phyloP scores from a whole-genome alignment of 2,797 vertebrate species.

The Poeciliopsis turneri region DNA sequence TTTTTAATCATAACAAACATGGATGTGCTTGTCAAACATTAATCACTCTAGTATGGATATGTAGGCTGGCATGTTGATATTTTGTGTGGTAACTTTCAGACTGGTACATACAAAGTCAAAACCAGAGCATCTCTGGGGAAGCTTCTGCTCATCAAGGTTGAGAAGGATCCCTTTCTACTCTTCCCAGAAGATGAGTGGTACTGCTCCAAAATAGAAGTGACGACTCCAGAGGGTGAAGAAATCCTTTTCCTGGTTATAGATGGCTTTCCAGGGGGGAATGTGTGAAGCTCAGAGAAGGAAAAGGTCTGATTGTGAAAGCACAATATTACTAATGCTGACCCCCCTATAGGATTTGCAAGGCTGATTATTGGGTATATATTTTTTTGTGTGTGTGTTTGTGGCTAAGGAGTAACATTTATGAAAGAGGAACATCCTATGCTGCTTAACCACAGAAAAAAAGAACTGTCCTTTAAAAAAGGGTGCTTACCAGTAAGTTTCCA shows the following conservation, averaged over 20 bases:
- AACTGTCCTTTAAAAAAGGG: constrained; percentile 26
- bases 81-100: constrained; percentile 34
- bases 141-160: constrained; percentile 68
- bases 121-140: constrained; percentile 46
- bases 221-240: constrained; percentile 57
- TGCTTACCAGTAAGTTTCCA: constrained; percentile 56
- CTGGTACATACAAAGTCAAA: constrained; percentile 49
- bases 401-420: constrained; percentile 54
- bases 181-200: constrained; percentile 69
- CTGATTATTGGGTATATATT: neutral
- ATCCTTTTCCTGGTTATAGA: constrained; percentile 70
- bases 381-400: neutral
- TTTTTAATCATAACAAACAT: neutral
- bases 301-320: constrained; percentile 48
- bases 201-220: constrained; percentile 68
- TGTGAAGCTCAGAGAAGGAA: constrained; percentile 72
- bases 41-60: neutral
- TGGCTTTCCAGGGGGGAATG: constrained; percentile 68
- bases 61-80: neutral
- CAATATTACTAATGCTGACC: neutral
- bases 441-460: constrained; percentile 40
- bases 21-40: neutral
- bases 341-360: neutral
- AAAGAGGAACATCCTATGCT: constrained; percentile 51
- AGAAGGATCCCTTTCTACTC: constrained; percentile 53